Percentiles rank a stretch among this genome's conserved stretches.
Conservation (phyloP, 37 sponge, comb jelly and placozoan genomes). For the Chondrosia reniformis region DNA sequence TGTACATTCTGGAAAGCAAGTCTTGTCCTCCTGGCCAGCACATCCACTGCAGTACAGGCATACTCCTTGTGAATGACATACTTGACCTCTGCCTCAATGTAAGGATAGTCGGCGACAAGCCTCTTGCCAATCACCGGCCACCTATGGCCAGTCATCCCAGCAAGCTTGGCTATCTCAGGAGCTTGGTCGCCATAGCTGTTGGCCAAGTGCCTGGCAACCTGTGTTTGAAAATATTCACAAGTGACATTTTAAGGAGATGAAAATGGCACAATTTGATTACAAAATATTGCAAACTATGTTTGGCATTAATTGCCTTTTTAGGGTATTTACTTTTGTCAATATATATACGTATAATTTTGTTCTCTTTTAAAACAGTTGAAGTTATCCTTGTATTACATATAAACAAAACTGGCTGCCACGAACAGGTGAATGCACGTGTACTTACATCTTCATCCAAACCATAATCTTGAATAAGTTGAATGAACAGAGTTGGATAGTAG, state of each 20-base stretch:
- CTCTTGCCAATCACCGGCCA: conserved; percentile 90
- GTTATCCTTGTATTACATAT: too few relatives aligned
- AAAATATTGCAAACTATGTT: too few relatives aligned
- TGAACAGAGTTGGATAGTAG: conserved; percentile 86
- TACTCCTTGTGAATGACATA: conserved; percentile 88
- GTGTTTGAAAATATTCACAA: background rate
- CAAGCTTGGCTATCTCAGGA: conserved; percentile 84
- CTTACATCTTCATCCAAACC: conserved; percentile 91
- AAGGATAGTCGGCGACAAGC: conserved; percentile 90
- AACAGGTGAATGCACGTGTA: too few relatives aligned
- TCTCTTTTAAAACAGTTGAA: too few relatives aligned
- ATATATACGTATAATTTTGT: background rate
- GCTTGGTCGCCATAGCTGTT: conserved; percentile 91
- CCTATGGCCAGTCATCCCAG: conserved; percentile 80
- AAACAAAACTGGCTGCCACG: too few relatives aligned
- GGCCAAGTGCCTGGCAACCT: conserved; percentile 91
- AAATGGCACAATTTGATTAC: too few relatives aligned
- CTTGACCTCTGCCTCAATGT: conserved; percentile 94
- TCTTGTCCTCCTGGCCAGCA: conserved; percentile 87
- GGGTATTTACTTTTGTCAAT: too few relatives aligned
- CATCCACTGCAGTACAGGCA: conserved; percentile 85
- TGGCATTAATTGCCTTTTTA: too few relatives aligned
- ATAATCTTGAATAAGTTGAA: conserved; percentile 88
- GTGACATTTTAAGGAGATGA: too few relatives aligned
- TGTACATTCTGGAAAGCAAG: conserved; percentile 97